Conservation (phyloP, 2,113 vertebrate genomes). For the Muntiacus reevesi region DNA sequence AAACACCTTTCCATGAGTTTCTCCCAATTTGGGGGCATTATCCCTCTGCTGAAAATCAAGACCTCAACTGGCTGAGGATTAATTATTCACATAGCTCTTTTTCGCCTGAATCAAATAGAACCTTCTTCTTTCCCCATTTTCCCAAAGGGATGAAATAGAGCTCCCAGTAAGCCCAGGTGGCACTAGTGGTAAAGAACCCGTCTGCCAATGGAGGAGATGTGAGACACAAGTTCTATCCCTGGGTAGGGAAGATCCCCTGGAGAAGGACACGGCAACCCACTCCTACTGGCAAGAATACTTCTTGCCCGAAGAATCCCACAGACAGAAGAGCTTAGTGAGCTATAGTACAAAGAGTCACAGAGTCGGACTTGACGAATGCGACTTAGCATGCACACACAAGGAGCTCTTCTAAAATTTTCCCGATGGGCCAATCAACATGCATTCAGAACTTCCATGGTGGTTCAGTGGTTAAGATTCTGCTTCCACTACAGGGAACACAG, state of each 20-base stretch:
- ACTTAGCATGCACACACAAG: rapidly evolving
- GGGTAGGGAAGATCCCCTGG: neutral
- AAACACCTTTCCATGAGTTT: neutral
- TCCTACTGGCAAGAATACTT: neutral
- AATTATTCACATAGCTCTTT: neutral
- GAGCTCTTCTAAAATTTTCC: neutral
- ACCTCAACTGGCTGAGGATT: neutral
- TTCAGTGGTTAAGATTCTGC: neutral
- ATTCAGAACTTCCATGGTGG: neutral
- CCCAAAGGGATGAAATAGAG: neutral
- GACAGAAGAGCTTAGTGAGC: neutral
- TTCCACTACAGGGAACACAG: neutral
- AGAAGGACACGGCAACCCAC: neutral
- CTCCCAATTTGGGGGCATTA: neutral
- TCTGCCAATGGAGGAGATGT: neutral
- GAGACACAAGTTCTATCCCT: neutral
- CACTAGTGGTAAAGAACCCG: neutral
- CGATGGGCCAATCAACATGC: neutral
- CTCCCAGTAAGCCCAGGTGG: neutral
- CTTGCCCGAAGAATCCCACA: neutral
- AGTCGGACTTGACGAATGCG: neutral
- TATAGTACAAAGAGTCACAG: neutral
- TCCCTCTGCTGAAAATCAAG: neutral
- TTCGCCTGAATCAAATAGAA: neutral
- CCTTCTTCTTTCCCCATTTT: neutral